Conservation (phyloP, 2,113 vertebrate genomes). For the Eubucco bourcierii region DNA sequence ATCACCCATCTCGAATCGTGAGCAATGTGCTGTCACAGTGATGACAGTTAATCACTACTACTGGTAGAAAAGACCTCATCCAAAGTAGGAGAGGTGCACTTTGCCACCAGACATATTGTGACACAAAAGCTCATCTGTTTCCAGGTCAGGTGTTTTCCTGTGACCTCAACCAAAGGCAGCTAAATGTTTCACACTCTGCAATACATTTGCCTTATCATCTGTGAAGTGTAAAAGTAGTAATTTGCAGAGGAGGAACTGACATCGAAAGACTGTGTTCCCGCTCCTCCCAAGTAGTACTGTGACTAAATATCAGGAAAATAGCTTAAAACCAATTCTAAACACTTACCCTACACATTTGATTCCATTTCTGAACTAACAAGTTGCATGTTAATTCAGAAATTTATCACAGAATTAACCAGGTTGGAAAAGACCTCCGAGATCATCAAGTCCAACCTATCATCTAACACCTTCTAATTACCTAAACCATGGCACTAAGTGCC, state of each 20-base stretch:
- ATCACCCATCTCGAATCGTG: background rate
- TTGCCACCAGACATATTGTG: background rate
- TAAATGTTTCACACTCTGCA: background rate
- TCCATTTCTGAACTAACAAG: background rate
- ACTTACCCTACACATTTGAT: background rate
- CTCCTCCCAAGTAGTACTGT: background rate
- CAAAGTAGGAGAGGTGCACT: rapidly evolving
- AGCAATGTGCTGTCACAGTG: background rate
- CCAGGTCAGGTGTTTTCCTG: background rate
- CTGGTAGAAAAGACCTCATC: background rate
- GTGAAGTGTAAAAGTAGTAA: background rate
- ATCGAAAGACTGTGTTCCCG: background rate
- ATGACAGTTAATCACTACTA: background rate
- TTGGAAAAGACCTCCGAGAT: too few species aligned
- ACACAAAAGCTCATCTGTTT: background rate
- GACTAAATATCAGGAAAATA: background rate
- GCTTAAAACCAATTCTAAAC: background rate
- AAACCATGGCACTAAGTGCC: too few species aligned
- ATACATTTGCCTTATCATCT: background rate
- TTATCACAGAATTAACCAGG: too few species aligned
- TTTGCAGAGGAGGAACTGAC: background rate
- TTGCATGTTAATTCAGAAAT: too few species aligned
- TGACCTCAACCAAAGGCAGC: background rate
- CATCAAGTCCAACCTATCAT: too few species aligned
- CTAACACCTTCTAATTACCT: too few species aligned